Evolutionary conservation across 2,888 invertebrate genomes (phyloP).

Genomic region (Tenodera sinensis): DNA sequence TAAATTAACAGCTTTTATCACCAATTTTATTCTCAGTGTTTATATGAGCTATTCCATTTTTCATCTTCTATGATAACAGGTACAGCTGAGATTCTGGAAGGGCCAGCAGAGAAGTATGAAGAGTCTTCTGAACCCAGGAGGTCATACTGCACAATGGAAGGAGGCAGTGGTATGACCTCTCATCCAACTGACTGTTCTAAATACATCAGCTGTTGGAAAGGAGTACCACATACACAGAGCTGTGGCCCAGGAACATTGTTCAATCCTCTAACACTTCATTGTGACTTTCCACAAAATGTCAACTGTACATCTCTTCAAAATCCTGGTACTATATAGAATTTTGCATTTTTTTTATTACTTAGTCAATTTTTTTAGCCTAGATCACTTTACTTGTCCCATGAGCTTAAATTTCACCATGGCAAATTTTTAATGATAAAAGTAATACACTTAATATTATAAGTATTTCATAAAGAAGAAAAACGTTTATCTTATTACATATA

Average conservation of each 20-base stretch:
- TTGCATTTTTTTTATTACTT: neutral
- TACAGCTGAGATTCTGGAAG: neutral
- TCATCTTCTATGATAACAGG: too few relatives aligned
- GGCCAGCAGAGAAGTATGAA: neutral
- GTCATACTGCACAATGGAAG: slow-evolving; percentile 20
- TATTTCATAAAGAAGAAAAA: too few relatives aligned
- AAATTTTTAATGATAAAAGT: too few relatives aligned
- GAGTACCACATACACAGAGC: slow-evolving; percentile 52
- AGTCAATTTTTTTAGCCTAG: too few relatives aligned
- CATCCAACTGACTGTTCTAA: slow-evolving; percentile 60
- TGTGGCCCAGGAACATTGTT: slow-evolving; percentile 64
- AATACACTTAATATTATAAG: too few relatives aligned
- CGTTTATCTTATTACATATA: too few relatives aligned
- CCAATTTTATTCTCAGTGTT: too few relatives aligned
- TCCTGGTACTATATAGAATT: neutral
- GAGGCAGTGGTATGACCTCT: slow-evolving; percentile 50
- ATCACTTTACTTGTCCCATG: too few relatives aligned
- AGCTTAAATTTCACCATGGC: too few relatives aligned
- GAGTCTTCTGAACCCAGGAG: neutral
- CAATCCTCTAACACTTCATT: slow-evolving; percentile 50
- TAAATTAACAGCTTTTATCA: too few relatives aligned
- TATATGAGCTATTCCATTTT: too few relatives aligned
- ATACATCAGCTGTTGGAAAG: slow-evolving; percentile 60
- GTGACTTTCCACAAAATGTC: slow-evolving; percentile 59
- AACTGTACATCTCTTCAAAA: slow-evolving; percentile 41